Base-by-base conservation (phyloP, 2,113 vertebrate species). In the Rhodinocichla rosea region DNA sequence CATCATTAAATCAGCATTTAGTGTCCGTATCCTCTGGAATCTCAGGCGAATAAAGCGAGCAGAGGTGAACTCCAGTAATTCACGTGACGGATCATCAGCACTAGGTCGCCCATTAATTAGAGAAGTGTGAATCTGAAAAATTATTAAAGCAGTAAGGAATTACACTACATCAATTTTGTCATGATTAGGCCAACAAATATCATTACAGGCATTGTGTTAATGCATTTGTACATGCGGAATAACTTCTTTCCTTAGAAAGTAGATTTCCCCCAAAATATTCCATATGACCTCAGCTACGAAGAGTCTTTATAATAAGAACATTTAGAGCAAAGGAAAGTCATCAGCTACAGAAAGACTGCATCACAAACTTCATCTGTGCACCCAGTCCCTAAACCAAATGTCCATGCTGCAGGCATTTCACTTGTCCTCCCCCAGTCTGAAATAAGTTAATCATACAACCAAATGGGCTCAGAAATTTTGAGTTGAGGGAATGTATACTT, bases 1-100 rank as follows among this genome's bases (percentile, higher is more conserved):
- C 93, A 99, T 99, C 99, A 99, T 99, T 92, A 99, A 98, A 96
- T 99, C 99, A 1, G 99, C 99, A 74, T 99, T 99, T 67, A 99
- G 96, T 3, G 99, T 99, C 33, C 99, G 97, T 95, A 99, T 99
- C 88, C 99, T 98, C 96, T 99, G 99, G 87, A 99, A 98, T 84
- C 98, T 98, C 95, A 99, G 92, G 82, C 99, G 98, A 97, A 99
- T 99, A 73, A 98, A 99, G 39, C 99, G 99, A 69, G 99, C 98
- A 1, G 99, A 99, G 69, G 99, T 99, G 97, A 99, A 99, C 94
- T 99, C 99, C 35, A 99, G 95, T 44, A 99, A 96, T 27, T 96
- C 96, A 3, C 97, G 98, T 16, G 99, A 99, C 8, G 99, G 99
- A 94, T 99, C 99, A 7, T 99, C 99, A 11, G 99, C 99, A 65